Evolutionary conservation across 2,113 vertebrate species (phyloP), one percentile per base, ranked within the genome.

Genomic region (Proterorhinus semilunaris): DNA sequence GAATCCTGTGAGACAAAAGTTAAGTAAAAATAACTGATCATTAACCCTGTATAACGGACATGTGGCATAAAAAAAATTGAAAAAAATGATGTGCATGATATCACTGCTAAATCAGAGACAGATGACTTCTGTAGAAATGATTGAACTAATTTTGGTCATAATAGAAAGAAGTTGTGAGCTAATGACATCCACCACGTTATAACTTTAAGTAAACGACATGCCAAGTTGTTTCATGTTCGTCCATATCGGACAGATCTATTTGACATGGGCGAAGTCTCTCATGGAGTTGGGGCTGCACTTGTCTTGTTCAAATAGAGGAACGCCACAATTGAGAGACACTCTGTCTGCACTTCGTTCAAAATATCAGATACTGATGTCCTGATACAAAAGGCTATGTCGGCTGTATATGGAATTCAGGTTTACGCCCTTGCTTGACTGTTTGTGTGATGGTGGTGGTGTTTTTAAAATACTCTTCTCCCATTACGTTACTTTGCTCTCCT

Each of bases 401-500:
- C 69, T 62, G 55, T 10, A n/a, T 7, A 72, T 49, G 27, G 47
- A 13, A 17, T 27, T 17, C 6, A 6, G 66, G 62, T 80, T 71
- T 72, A 59, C 46, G 51, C 66, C 53, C 7, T 7, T 43, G 61
- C 54, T 15, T 57, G 54, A 58, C 50, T 61, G 50, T 21, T 65
- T 71, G 61, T 59, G 50, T 42, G 46, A 63, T 71, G 17, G 63
- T 21, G 46, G 66, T 71, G 17, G 63, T 47, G 55, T 59, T 62
- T 36, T n/a, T 59, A 27, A 36, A 6, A 48, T 61, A 17, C 15
- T 55, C 52, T 59, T 62, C 27, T 17, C 62, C 54, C 65, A 71
- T 74, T 62, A 48, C 63, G 48, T 66, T 78, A 72, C 79, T 80
- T 89, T 54, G 78, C 67, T 82, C 85, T 36, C 27, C 27, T 36